Evolutionary conservation across 2,888 invertebrate genomes (phyloP), one percentile per base, ranked within the genome.

Genomic region (Halictus quadricinctus): DNA sequence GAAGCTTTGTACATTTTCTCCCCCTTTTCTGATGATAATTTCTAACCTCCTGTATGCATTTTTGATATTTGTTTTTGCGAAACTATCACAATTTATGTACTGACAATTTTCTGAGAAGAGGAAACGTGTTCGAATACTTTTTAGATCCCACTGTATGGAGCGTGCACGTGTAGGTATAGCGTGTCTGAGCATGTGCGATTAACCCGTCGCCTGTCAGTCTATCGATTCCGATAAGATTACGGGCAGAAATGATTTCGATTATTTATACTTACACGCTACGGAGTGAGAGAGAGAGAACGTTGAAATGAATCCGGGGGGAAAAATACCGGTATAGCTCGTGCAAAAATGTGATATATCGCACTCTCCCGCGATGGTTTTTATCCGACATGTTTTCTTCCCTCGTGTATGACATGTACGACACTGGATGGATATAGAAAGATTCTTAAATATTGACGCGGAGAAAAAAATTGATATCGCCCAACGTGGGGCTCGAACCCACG

Each of bases 401-500:
- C 48, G 36, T 64, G 46, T 48, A 54, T 8, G 69, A 80, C 29
- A 46, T 15, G 10, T 54, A 21, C 21, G 50, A 10, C 64, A 8
- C 25, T 29, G 41, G 21, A 50, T 46, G 36, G 72, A 18, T 18
- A 54, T 0, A 46, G 46, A 15, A 41, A 66, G 25, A 60, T 25
- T 48, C 13, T 72, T 54, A 66, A 73, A 77, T 72, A 81, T 77
- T 72, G 72, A 64, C 50, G 29, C 3, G 58, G n/a, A 66, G 75
- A 80, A 77, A 74, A 85, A 69, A 48, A 6, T 13, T 12, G 1
- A 43, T 50, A 13, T 58, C 91, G 91, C 91, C 91, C 91, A 90
- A 91, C 91, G 90, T 91, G 92, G 91, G 91, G 91, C 92, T 93
- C 92, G 93, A 93, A 92, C 91, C 91, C 91, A 91, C 90, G 92